Percentiles rank a stretch among this genome's conserved stretches.
Evolutionary conservation across 2,797 vertebrate species (phyloP).

Genomic region (Myotis planiceps): DNA sequence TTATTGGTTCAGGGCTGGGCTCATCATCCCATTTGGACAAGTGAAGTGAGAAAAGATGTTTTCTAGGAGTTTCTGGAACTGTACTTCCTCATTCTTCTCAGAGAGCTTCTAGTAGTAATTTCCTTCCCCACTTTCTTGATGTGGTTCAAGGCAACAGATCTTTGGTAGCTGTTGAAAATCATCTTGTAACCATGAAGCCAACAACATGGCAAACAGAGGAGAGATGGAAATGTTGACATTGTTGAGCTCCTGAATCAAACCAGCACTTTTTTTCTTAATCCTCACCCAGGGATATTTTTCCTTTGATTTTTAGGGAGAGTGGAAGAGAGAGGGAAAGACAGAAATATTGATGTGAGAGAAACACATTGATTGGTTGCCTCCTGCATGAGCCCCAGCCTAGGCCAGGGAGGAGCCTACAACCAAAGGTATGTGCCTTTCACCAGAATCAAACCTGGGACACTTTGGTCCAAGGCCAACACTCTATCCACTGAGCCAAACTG

Average conservation of each 20-base stretch:
- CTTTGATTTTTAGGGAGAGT: no score
- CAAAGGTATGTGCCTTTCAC: no score
- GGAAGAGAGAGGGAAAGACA: no score
- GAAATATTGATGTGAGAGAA: no score
- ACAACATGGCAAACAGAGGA: neutral
- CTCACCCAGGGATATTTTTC: no score
- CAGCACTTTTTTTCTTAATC: no score
- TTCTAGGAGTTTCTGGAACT: constrained; percentile 28
- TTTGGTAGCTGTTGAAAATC: neutral
- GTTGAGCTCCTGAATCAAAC: neutral
- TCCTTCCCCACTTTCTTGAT: neutral
- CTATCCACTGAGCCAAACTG: no score
- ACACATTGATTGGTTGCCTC: no score
- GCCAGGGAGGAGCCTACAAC: no score
- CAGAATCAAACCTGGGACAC: no score
- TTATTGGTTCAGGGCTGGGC: neutral
- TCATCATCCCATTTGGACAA: neutral
- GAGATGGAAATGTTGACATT: neutral
- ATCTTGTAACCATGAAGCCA: neutral
- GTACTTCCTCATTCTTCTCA: constrained; percentile 4
- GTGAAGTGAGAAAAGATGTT: neutral
- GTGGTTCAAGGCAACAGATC: neutral
- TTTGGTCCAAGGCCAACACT: no score
- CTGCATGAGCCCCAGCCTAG: no score
- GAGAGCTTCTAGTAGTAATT: neutral